These are phyloP conservation scores for Noturus placidus DNA, from an alignment of 2,113 vertebrate species.

Conservation along the genomic window DNA sequence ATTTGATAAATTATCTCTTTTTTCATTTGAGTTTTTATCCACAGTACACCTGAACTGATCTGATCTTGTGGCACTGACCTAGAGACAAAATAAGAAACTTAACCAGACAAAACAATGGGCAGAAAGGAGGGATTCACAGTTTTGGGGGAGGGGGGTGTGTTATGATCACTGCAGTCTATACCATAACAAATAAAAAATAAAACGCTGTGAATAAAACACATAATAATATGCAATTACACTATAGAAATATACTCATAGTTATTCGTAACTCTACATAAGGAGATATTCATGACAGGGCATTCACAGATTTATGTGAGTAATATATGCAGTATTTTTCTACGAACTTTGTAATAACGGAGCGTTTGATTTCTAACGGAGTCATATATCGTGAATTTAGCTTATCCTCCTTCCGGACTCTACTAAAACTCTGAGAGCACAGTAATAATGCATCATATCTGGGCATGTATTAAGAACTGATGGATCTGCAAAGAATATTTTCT, in stretches of 20 bases:
- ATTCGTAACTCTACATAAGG: neutral
- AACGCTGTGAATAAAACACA: neutral
- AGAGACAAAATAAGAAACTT: neutral
- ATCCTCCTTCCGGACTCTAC: neutral
- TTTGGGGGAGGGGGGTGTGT: neutral
- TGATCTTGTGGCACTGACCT: neutral
- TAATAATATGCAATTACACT: neutral
- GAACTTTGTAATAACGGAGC: neutral
- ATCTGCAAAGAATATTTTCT: neutral
- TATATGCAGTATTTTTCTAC: neutral
- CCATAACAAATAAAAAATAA: neutral
- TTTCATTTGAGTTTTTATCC: neutral
- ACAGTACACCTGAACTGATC: neutral
- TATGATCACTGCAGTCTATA: neutral
- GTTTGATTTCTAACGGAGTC: neutral
- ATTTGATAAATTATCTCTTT: neutral
- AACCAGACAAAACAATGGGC: neutral
- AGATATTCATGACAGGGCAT: neutral
- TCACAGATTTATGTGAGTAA: neutral
- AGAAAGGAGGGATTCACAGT: neutral
- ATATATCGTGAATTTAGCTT: neutral
- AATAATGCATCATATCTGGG: neutral
- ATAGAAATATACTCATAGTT: neutral
- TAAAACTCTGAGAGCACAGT: neutral
- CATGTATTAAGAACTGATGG: neutral